Percentiles rank a stretch among this genome's conserved stretches.
Conservation (phyloP, 2,797 vertebrate genomes). For the Tachyglossus aculeatus region DNA sequence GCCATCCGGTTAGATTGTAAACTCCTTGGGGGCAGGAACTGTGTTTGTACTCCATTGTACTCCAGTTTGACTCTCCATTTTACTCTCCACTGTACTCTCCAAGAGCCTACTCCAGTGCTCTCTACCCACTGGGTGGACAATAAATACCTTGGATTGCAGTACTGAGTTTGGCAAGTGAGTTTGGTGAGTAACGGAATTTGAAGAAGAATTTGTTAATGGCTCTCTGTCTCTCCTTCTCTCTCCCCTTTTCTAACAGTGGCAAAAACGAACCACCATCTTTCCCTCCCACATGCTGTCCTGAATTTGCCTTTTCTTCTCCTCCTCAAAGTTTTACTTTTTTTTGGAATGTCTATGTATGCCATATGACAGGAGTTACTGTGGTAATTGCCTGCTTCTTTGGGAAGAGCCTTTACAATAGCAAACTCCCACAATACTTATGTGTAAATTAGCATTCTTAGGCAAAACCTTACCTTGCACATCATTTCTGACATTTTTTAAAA, state of each 20-base stretch:
- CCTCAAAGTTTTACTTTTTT: slow-evolving; percentile 78
- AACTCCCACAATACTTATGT: slow-evolving; percentile 75
- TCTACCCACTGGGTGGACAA: too few relatives aligned
- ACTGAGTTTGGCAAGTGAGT: slow-evolving; percentile 38
- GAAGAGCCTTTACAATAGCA: slow-evolving; percentile 74
- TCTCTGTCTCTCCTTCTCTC: slow-evolving; percentile 52
- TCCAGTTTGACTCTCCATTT: too few relatives aligned
- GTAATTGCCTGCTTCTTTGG: slow-evolving; percentile 76
- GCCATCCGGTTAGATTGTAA: too few relatives aligned
- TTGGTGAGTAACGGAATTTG: slow-evolving; percentile 53
- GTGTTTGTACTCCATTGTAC: too few relatives aligned
- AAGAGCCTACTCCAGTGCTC: too few relatives aligned
- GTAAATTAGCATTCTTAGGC: slow-evolving; percentile 71
- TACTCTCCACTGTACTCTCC: too few relatives aligned
- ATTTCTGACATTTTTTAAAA: slow-evolving; percentile 58
- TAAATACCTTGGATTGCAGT: too few relatives aligned
- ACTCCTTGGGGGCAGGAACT: too few relatives aligned
- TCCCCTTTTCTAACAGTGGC: too few relatives aligned
- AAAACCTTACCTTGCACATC: slow-evolving; percentile 46
- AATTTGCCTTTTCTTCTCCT: slow-evolving; percentile 77
- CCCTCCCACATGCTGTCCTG: slow-evolving; percentile 79
- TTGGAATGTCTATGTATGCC: slow-evolving; percentile 75
- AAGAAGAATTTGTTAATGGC: slow-evolving; percentile 71
- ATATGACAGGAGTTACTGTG: slow-evolving; percentile 77
- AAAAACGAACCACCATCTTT: slow-evolving; percentile 73